These are phyloP conservation scores for Sympetrum striolatum DNA, from an alignment of 2,888 invertebrate species.

Conservation along the genomic window DNA sequence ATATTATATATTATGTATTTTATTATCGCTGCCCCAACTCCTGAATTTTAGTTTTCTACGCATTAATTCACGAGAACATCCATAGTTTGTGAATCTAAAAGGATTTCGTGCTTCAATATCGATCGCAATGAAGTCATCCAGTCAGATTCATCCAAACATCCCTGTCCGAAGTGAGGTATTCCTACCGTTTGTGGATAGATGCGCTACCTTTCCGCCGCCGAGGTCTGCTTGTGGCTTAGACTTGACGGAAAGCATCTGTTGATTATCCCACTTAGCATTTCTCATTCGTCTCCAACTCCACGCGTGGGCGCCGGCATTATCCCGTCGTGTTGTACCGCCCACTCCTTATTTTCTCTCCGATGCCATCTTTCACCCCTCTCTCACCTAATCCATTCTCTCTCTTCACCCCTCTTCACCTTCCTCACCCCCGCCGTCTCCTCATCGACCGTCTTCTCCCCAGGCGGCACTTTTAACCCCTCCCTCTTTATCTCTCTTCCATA, in stretches of 20 bases:
- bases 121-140: too few relatives aligned
- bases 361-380: neutral
- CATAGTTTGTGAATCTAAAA: too few relatives aligned
- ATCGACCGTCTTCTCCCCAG: slow-evolving; percentile 7
- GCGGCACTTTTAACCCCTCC: slow-evolving; percentile 1
- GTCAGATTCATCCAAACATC: too few relatives aligned
- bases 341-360: neutral
- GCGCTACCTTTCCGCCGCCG: neutral
- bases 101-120: too few relatives aligned
- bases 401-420: neutral
- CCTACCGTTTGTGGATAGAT: neutral
- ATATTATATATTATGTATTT: too few relatives aligned
- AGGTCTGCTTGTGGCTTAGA: neutral
- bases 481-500: neutral
- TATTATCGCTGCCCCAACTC: too few relatives aligned
- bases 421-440: neutral
- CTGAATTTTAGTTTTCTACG: too few relatives aligned
- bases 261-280: neutral
- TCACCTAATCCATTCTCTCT: neutral
- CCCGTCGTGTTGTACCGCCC: neutral
- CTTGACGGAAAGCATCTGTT: neutral
- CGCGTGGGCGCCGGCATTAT: neutral
- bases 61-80: too few relatives aligned
- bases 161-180: too few relatives aligned
- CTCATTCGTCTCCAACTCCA: neutral